Base-by-base conservation (phyloP, 2,888 invertebrate genomes). In the Drosophila nigricruria region DNA sequence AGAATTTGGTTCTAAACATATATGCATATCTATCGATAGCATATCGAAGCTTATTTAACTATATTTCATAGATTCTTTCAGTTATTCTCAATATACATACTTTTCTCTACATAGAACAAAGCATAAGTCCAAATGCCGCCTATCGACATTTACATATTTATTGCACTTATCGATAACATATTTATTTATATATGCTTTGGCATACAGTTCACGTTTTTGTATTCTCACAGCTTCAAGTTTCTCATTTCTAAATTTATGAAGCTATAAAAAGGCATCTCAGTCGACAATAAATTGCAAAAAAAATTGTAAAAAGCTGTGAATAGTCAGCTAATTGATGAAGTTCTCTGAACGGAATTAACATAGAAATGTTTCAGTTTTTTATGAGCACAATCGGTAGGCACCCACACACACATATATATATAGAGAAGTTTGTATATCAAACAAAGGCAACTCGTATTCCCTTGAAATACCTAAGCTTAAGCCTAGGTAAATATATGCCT, bases 401-500 rank as follows among this genome's bases (percentile, higher is more conserved):
- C n/a, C 43, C 43, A 43, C 34, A 43, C 20, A 47, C 10, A 30
- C 42, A 20, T 14, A 42, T 23, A 43, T 12, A 30, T 30, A 49
- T n/a, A 10, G 27, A 30, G 18, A 56, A 42, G 30, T 42, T n/a
- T 54, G 18, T 27, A 16, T 42, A 38, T 56, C 30, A 43, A 18
- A 49, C 30, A 49, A 18, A 30, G 27, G 3, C 9, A 47, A 5
- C 47, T 30, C 10, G 3, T 45, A 49, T 75, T 62, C 20, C 54
- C 72, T 71, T 61, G 52, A 65, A 60, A 65, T 76, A 38, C 53
- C 50, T 25, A 16, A 23, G n/a, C 36, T 70, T 50, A 54, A 43
- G 42, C 27, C 6, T 47, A 34, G 16, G 4, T 32, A 65, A 65
- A 65, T 71, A 43, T 66, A 10, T 76, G 56, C 34, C 6, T 16